Percentiles rank a stretch among this genome's conserved stretches.
Evolutionary conservation across 1,140 invertebrate genomes (phyloP).

Genomic region (Scaptodrosophila lebanonensis): DNA sequence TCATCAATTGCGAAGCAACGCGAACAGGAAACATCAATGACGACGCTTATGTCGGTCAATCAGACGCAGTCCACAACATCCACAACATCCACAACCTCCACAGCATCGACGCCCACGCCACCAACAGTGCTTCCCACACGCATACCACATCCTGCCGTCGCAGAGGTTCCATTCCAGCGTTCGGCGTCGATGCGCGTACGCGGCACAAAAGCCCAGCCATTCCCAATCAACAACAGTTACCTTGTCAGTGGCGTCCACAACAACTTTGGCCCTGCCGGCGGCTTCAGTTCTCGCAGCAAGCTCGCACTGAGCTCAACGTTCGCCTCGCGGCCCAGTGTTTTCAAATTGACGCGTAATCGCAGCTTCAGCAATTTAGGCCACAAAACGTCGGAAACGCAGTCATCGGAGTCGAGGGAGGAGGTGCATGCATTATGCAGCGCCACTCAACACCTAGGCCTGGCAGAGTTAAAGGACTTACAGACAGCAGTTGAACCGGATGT

Average conservation of each 20-base stretch:
- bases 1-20: slow-evolving; percentile 36
- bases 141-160: slow-evolving; percentile 48
- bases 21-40: background rate
- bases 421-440: slow-evolving; percentile 43
- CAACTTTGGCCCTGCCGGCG: slow-evolving; percentile 26
- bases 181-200: slow-evolving; percentile 68
- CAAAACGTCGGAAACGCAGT: slow-evolving; percentile 22
- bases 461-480: slow-evolving; percentile 11
- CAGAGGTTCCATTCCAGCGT: slow-evolving; percentile 40
- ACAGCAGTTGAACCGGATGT: slow-evolving; percentile 11
- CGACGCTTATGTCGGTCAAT: slow-evolving; percentile 1
- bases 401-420: slow-evolving; percentile 4
- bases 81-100: slow-evolving; percentile 2
- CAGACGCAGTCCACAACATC: slow-evolving; percentile 1
- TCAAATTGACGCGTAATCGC: slow-evolving; percentile 42
- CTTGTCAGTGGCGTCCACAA: background rate
- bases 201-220: slow-evolving; percentile 40
- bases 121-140: slow-evolving; percentile 46
- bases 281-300: slow-evolving; percentile 64
- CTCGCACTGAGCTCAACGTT: slow-evolving; percentile 45
- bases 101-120: slow-evolving; percentile 19
- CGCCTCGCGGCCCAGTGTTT: slow-evolving; percentile 12
- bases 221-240: background rate
- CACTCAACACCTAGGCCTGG: slow-evolving; percentile 31
- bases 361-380: slow-evolving; percentile 58